Base-by-base conservation (phyloP, 37 sponge, comb jelly and placozoan genomes). In the Aplysina aerophoba region DNA sequence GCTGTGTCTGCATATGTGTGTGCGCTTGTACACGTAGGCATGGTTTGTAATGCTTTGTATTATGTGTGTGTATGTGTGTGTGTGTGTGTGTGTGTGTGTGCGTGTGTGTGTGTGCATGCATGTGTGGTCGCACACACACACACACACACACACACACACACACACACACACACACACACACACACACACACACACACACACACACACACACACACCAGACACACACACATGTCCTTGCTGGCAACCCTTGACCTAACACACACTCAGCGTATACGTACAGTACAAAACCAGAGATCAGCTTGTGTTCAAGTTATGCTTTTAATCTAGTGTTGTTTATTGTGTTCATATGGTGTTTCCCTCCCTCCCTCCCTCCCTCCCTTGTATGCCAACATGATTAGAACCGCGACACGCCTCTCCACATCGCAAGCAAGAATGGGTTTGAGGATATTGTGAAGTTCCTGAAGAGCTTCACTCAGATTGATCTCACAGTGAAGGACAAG, bases 361-460 rank as follows among this genome's bases (percentile, higher is more conserved):
- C n/a, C n/a, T n/a, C n/a, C n/a, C n/a, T n/a, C n/a, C n/a, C n/a
- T n/a, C n/a, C n/a, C n/a, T 83, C 22, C 17, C 19, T n/a, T 39
- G 55, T 40, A 34, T 81, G 22, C 31, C 22, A 40, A 44, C 15
- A 21, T 4, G 25, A 25, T 20, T 64, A 97, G 97, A 40, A 36
- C 55, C 67, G 85, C 28, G 97, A 98, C 67, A 98, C 97, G 40
- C 95, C 99, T 22, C 92, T 98, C 17, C 97, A 96, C 60, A 92
- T 98, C 81, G 99, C 99, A n/a, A 85, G 93, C 55, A 98, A 96
- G 81, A 54, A 61, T 58, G 99, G 99, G 3, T 85, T 75, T 35
- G 88, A 66, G 36, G 91, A 92, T 19, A 89, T 98, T 41, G 97
- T 94, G n/a, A 20, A 85, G 62, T 89, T 86, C 41, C 82, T 98